Evolutionary conservation across 2,797 vertebrate species (phyloP), one percentile per base, ranked within the genome.

Genomic region (Pelodytes ibericus): DNA sequence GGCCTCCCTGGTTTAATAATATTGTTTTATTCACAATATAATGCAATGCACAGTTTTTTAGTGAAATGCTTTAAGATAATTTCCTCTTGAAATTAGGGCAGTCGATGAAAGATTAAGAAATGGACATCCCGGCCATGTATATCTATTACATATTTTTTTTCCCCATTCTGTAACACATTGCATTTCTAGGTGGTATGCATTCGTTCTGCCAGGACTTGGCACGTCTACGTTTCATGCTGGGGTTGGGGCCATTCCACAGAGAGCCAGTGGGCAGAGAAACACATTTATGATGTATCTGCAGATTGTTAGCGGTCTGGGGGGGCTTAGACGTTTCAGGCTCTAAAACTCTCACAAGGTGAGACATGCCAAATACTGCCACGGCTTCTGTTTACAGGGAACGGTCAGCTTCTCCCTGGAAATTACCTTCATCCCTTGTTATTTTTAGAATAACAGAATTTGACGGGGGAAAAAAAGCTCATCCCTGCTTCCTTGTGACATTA

Each of bases 211-310:
- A 53, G n/a, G 13, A 16, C 49, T 53, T 53, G 49, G 49, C 49
- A 53, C 9, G 6, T 53, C 24, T 24, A 24, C 49, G 8, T 20
- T 25, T 16, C 49, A 24, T 53, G 49, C 49, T 53, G 49, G 20
- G 49, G n/a, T 53, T 53, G 49, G 24, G 49, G 49, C 49, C 49
- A 53, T 20, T 22, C 49, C 8, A 16, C 16, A 20, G 49, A 53
- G 49, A 53, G 24, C 22, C 13, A 2, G n/a, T 53, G 49, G 49
- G 49, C 49, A 53, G 20, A 7, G 49, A 53, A 53, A 53, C 49
- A 53, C 49, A 25, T 53, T 53, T 53, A 53, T 53, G 20, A 53
- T 53, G 49, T 53, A 53, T 20, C 49, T 24, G 49, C 49, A 53
- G 49, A 53, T 53, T 53, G 49, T 24, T 22, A 22, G 49, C 20